Conservation (phyloP, 2,113 vertebrate genomes). For the Istiophorus platypterus region DNA sequence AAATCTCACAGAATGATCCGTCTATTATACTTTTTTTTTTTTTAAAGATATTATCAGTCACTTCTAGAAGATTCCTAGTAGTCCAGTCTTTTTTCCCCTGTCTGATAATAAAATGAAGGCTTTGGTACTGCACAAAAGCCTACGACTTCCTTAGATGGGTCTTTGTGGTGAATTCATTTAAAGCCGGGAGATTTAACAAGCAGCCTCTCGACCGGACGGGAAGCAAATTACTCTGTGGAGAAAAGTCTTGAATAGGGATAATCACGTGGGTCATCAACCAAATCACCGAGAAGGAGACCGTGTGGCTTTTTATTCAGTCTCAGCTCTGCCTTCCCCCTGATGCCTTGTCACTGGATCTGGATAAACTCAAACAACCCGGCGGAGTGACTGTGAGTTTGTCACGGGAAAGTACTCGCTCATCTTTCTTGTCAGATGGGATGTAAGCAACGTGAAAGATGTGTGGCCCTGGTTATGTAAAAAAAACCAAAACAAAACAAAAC, state of each 20-base stretch:
- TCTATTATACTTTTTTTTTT: not conserved
- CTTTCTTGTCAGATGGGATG: not conserved
- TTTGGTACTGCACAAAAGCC: not conserved
- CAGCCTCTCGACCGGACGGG: not conserved
- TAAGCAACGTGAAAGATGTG: not conserved
- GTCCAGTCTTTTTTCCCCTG: no score
- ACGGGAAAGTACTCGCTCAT: not conserved
- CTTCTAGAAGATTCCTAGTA: not conserved
- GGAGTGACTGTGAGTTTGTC: not conserved
- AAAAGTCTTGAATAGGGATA: conserved; percentile 1
- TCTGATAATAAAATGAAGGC: not conserved
- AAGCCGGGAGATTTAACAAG: not conserved
- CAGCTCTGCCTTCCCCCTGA: not conserved
- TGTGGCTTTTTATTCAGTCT: not conserved
- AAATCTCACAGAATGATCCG: not conserved
- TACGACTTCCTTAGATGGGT: not conserved
- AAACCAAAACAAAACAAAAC: no score
- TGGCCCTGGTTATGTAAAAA: not conserved
- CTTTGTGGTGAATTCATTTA: not conserved
- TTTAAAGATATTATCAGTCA: not conserved
- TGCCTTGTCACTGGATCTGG: not conserved
- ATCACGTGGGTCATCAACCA: not conserved
- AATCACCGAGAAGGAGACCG: not conserved
- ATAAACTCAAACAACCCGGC: not conserved
- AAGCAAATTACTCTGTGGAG: conserved; percentile 9